Evolutionary conservation across 1,140 invertebrate species (phyloP), one percentile per base, ranked within the genome.

Genomic region (Camponotus floridanus): DNA sequence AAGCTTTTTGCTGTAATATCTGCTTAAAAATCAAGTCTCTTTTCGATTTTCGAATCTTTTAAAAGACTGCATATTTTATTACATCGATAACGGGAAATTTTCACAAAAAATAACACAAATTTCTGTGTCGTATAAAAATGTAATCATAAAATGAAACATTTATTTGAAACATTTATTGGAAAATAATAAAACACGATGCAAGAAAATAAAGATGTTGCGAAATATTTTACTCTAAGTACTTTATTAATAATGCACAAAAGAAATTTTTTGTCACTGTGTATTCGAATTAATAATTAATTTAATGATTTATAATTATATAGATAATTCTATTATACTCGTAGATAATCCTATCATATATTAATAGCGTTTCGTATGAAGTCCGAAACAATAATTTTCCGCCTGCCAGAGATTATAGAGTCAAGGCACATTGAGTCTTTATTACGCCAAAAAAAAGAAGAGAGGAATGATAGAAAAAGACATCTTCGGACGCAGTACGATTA

Each of bases 351-450:
- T 13, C 8, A 18, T 31, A 45, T n/a, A 31, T 15, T 7, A 15
- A n/a, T 31, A 31, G 15, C 8, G 42, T 11, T 31, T 64, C 15
- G 15, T 31, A 64, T 64, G 13, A 78, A 64, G 15, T 13, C 8
- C 18, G 51, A 78, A 67, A 67, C 39, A 48, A 79, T 71, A 42
- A 71, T 70, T 61, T 31, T 2, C 3, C 0, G 3, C 9, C 15
- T 73, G 26, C 18, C 13, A 61, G 33, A 74, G 42, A 83, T 74
- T 73, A 6, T 33, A 55, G 26, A 57, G 48, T 61, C 15, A 62
- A 65, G 26, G 36, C 26, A 71, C 65, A 48, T 64, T 68, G 55
- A 81, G 59, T 57, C 61, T 70, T 84, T 76, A 76, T 87, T 88
- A 64, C 62, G 18, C 45, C 26, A 55, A 87, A 73, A 57, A 65